phyloP scores from a whole-genome alignment of 2,888 invertebrate species.

The Acleris sparsana region DNA sequence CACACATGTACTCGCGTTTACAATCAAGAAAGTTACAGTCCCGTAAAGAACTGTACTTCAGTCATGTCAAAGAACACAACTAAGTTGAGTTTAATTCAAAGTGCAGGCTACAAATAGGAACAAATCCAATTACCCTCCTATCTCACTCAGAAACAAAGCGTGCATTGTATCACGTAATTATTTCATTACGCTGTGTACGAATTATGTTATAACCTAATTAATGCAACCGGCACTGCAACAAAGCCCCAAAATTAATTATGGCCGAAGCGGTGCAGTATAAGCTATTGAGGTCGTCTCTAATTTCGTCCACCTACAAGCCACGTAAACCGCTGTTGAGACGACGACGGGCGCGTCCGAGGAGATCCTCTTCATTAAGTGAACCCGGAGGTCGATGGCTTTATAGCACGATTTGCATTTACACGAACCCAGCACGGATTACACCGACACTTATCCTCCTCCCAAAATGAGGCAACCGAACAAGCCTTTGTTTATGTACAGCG shows the following conservation, averaged over 20 bases:
- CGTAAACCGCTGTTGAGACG: conserved; percentile 74
- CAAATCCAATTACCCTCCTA: conserved; percentile 8
- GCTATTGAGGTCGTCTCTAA: conserved; percentile 72
- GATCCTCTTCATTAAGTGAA: conserved; percentile 77
- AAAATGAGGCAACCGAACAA: conserved; percentile 76
- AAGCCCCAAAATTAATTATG: conserved; percentile 37
- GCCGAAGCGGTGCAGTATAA: conserved; percentile 41
- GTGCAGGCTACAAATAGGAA: background rate
- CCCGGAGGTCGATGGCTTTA: conserved; percentile 70
- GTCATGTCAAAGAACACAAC: background rate
- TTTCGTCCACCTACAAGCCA: conserved; percentile 65
- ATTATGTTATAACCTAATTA: conserved; percentile 36
- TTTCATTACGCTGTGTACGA: conserved; percentile 24
- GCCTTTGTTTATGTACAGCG: conserved; percentile 76
- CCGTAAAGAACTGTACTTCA: conserved; percentile 12
- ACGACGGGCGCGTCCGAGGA: conserved; percentile 72
- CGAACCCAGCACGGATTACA: conserved; percentile 81
- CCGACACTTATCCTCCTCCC: conserved; percentile 78
- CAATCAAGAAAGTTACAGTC: conserved; percentile 32
- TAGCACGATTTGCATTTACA: conserved; percentile 83
- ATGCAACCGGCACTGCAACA: conserved; percentile 35
- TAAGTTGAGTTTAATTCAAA: too few relatives aligned
- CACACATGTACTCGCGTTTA: conserved; percentile 22
- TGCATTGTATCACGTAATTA: conserved; percentile 20
- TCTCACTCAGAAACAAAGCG: conserved; percentile 18